Percentiles rank a stretch among this genome's conserved stretches.
Evolutionary conservation across 53 echinoderm and acorn worm genomes (phyloP).

Genomic region (Crossaster papposus): DNA sequence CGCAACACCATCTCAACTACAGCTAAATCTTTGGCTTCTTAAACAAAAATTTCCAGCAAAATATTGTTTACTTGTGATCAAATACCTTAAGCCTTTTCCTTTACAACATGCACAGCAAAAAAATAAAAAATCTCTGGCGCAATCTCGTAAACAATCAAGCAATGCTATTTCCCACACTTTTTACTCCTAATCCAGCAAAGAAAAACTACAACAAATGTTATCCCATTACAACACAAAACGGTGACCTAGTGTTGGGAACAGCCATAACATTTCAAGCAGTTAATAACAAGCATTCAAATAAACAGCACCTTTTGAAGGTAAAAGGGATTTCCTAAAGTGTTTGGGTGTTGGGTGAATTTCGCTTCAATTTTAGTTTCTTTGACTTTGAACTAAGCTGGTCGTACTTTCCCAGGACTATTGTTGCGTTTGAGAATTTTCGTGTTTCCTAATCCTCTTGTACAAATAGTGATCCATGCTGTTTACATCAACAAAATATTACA

Average conservation of each 20-base stretch:
- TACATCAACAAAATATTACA: conserved; percentile 24
- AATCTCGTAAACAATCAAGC: neutral
- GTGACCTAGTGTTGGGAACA: neutral
- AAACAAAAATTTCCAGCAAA: neutral
- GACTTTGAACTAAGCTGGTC: conserved; percentile 8
- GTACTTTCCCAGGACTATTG: neutral
- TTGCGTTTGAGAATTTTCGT: neutral
- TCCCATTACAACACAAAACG: conserved; percentile 32
- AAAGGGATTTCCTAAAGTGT: neutral
- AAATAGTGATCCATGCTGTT: neutral
- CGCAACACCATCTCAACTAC: too few species aligned
- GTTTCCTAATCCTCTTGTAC: neutral
- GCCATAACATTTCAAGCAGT: neutral
- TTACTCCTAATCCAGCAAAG: neutral
- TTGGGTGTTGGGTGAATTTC: neutral
- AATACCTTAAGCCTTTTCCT: neutral
- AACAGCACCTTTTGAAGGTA: conserved; percentile 29
- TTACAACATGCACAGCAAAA: neutral
- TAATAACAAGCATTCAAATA: neutral
- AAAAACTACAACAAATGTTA: neutral
- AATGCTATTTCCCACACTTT: conserved; percentile 1
- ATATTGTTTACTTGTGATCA: neutral
- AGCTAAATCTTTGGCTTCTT: neutral
- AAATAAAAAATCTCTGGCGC: neutral
- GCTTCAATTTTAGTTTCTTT: neutral